Conservation (phyloP, 2,888 invertebrate species). For the Andrena trimmerana region DNA sequence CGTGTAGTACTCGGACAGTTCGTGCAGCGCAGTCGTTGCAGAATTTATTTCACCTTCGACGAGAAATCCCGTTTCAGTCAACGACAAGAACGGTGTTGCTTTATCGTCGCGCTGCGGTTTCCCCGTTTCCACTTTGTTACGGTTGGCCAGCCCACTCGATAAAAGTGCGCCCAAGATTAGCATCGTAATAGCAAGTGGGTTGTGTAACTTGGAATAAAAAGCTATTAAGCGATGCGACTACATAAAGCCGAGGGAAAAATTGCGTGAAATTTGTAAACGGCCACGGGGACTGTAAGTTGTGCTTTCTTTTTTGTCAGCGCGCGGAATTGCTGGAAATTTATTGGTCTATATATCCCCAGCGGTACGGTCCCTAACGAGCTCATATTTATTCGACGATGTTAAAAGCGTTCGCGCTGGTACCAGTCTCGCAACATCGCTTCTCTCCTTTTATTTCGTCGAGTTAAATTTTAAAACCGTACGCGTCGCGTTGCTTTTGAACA, state of each 20-base stretch:
- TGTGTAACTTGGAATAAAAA: background rate
- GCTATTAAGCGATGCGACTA: background rate
- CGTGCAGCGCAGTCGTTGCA: background rate
- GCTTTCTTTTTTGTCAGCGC: background rate
- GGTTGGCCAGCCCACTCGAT: background rate
- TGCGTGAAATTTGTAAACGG: background rate
- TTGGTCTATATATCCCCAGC: background rate
- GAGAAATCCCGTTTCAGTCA: background rate
- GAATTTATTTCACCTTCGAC: background rate
- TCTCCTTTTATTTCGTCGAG: background rate
- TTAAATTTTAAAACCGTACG: background rate
- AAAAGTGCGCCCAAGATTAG: constrained; percentile 4
- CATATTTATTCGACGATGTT: constrained; percentile 13
- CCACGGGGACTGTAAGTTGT: background rate
- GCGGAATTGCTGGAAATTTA: background rate
- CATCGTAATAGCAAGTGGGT: background rate
- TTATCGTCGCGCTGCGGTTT: background rate
- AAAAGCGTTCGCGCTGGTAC: background rate
- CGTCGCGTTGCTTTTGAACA: background rate
- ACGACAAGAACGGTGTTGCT: background rate
- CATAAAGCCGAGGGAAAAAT: background rate
- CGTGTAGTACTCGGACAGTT: too few species aligned
- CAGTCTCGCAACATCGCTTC: background rate
- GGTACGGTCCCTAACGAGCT: background rate
- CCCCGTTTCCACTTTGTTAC: background rate